Evolutionary conservation across 1,140 invertebrate species (phyloP).

Genomic region (Apis florea): DNA sequence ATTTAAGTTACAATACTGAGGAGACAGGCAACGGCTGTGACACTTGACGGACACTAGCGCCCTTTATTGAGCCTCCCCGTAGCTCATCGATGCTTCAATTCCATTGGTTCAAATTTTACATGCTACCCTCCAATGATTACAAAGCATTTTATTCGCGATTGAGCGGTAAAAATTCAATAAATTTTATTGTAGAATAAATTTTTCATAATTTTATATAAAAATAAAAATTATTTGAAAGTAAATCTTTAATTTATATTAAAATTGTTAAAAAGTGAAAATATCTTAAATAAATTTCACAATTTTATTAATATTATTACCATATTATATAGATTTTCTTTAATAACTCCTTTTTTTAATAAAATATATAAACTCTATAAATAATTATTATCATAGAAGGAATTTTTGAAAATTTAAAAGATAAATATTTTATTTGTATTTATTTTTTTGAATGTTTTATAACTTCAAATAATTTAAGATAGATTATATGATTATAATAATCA

Average conservation of each 20-base stretch:
- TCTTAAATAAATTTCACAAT: too few relatives aligned
- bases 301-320: too few relatives aligned
- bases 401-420: neutral
- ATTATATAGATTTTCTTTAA: neutral
- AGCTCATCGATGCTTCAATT: constrained; percentile 12
- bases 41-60: constrained; percentile 75
- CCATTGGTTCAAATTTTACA: constrained; percentile 31
- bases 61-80: constrained; percentile 72
- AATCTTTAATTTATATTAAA: neutral
- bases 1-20: constrained; percentile 71
- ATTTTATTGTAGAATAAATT: neutral
- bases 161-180: constrained; percentile 26
- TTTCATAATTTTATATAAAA: neutral
- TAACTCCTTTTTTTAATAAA: neutral
- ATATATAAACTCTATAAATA: neutral
- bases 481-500: neutral
- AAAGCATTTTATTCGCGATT: neutral
- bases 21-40: constrained; percentile 73
- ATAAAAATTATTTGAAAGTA: neutral
- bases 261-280: neutral
- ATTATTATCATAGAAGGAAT: neutral
- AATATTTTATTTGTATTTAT: neutral
- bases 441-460: neutral
- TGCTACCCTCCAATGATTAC: constrained; percentile 13
- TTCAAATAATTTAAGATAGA: neutral